These are phyloP conservation scores for Thymelicus sylvestris DNA, from an alignment of 2,888 invertebrate species.

Conservation along the genomic window DNA sequence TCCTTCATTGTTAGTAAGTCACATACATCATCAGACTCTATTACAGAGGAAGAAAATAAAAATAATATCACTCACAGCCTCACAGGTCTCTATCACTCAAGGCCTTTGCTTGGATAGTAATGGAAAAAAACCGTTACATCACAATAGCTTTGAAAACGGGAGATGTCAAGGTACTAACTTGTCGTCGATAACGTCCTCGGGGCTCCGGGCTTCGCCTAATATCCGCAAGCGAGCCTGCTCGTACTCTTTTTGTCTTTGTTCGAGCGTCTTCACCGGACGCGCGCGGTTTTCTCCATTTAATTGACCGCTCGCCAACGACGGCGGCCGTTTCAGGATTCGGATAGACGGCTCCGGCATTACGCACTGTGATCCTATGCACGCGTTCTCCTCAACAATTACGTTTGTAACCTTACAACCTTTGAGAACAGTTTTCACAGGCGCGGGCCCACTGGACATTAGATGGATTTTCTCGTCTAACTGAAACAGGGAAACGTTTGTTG, in stretches of 20 bases:
- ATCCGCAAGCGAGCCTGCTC: constrained; percentile 96
- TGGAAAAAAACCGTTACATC: constrained; percentile 35
- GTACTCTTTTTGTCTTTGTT: constrained; percentile 97
- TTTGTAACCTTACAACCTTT: constrained; percentile 88
- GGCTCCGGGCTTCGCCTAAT: constrained; percentile 93
- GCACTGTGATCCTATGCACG: constrained; percentile 89
- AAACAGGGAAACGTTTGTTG: constrained; percentile 70
- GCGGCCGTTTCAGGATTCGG: constrained; percentile 90
- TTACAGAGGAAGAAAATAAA: not conserved
- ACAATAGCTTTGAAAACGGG: not conserved
- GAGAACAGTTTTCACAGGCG: constrained; percentile 65
- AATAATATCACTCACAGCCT: constrained; percentile 10
- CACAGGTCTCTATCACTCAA: constrained; percentile 13
- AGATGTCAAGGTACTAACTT: constrained; percentile 68
- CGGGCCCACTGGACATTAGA: constrained; percentile 70
- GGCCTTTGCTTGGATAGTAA: constrained; percentile 22
- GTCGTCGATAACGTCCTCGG: constrained; percentile 89
- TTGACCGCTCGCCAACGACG: constrained; percentile 86
- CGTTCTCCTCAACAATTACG: constrained; percentile 87
- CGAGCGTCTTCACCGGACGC: constrained; percentile 92
- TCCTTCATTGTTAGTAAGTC: not conserved
- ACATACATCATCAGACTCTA: not conserved
- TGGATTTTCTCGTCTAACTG: constrained; percentile 86
- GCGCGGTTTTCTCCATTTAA: constrained; percentile 82
- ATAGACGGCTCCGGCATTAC: constrained; percentile 92